Conservation (phyloP, 2,888 invertebrate species). For the Napeogenes sylphis region DNA sequence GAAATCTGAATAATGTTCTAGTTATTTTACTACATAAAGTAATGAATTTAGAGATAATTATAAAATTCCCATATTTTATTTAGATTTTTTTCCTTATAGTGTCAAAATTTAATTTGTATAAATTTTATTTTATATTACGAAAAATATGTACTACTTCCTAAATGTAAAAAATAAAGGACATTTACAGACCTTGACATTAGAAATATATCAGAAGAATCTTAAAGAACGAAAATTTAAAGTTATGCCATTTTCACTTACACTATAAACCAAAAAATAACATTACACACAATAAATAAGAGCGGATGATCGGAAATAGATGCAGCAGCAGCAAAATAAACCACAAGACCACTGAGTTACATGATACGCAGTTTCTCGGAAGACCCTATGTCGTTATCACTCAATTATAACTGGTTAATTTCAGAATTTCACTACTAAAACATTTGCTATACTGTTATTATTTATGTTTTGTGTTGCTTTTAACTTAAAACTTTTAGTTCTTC, state of each 20-base stretch:
- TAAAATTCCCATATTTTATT: background rate
- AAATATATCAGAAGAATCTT: slow-evolving; percentile 8
- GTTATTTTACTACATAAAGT: no score
- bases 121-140: background rate
- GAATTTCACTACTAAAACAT: slow-evolving; percentile 31
- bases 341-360: slow-evolving; percentile 58
- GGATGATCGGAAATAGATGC: slow-evolving; percentile 61
- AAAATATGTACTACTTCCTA: background rate
- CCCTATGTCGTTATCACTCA: slow-evolving; percentile 51
- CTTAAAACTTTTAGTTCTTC: slow-evolving; percentile 36
- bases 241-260: background rate
- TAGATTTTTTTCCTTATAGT: background rate
- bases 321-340: slow-evolving; percentile 65
- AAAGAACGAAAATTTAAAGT: slow-evolving; percentile 4
- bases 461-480: slow-evolving; percentile 35
- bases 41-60: background rate
- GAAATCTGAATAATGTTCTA: slow-evolving; percentile 10
- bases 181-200: slow-evolving; percentile 27
- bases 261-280: slow-evolving; percentile 21
- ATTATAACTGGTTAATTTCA: slow-evolving; percentile 35
- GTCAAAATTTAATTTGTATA: background rate
- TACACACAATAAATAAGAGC: slow-evolving; percentile 50
- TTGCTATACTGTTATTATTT: slow-evolving; percentile 33
- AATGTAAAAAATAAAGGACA: slow-evolving; percentile 12
- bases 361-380: slow-evolving; percentile 45